Evolutionary conservation across 2,888 invertebrate species (phyloP).

Genomic region (Capitulum mitella): DNA sequence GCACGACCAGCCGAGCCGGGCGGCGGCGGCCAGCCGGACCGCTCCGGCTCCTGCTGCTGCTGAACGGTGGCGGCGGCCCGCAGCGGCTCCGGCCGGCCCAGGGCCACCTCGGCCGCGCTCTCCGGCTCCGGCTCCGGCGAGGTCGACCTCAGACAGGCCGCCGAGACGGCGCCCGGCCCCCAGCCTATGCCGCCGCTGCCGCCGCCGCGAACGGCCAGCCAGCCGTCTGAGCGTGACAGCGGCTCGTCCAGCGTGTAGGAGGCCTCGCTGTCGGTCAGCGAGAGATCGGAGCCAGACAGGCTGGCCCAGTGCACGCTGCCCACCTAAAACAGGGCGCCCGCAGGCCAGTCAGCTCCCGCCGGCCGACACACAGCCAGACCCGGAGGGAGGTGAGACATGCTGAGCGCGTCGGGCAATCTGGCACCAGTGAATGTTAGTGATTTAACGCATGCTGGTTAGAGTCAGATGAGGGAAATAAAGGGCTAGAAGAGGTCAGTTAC

Average conservation of each 20-base stretch:
- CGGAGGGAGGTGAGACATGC: neutral
- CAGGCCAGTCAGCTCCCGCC: neutral
- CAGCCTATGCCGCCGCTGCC: no score
- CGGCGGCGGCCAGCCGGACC: no score
- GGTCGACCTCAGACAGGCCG: neutral
- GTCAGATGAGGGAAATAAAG: no score
- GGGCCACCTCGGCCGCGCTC: neutral
- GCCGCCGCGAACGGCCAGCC: neutral
- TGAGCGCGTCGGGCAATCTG: no score
- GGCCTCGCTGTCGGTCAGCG: slow-evolving; percentile 10
- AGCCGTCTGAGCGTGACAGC: neutral
- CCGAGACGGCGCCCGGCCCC: neutral
- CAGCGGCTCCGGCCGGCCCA: no score
- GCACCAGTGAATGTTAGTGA: no score
- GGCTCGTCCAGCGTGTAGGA: neutral
- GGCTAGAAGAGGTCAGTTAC: no score
- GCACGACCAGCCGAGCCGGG: no score
- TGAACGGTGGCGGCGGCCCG: no score
- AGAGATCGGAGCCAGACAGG: neutral
- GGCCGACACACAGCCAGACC: neutral
- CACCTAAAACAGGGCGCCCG: neutral
- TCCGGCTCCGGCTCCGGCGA: neutral
- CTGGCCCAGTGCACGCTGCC: neutral
- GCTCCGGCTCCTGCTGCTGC: no score
- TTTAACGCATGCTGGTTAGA: no score